Conservation (phyloP, 2,888 invertebrate genomes). For the Sarcophaga variegata region DNA sequence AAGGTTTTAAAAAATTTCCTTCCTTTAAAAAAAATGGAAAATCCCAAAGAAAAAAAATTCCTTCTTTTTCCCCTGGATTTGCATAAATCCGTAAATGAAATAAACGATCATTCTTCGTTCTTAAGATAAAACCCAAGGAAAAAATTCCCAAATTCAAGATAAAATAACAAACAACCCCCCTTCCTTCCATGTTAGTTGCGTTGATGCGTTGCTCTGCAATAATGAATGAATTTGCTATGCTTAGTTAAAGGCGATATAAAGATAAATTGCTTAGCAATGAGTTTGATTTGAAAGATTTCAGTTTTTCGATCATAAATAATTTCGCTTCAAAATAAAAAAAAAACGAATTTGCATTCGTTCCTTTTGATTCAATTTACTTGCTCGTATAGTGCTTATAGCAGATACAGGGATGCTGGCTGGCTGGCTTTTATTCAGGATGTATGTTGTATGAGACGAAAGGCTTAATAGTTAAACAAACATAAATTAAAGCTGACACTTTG, state of each 20-base stretch:
- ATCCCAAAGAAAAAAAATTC: slow-evolving; percentile 21
- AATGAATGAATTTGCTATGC: slow-evolving; percentile 55
- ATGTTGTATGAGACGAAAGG: slow-evolving; percentile 74
- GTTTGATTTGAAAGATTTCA: slow-evolving; percentile 40
- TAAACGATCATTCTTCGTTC: background rate
- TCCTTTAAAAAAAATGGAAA: slow-evolving; percentile 20
- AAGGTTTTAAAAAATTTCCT: slow-evolving; percentile 44
- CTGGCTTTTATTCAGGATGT: background rate
- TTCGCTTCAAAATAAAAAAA: slow-evolving; percentile 33
- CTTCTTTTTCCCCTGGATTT: slow-evolving; percentile 38
- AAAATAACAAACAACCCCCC: background rate
- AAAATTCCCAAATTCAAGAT: background rate
- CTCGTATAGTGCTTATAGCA: background rate
- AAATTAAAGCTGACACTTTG: slow-evolving; percentile 82
- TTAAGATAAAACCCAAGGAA: too few species aligned
- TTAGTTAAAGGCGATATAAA: slow-evolving; percentile 64
- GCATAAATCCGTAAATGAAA: slow-evolving; percentile 54
- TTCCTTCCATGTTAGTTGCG: background rate
- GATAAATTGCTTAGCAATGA: slow-evolving; percentile 57
- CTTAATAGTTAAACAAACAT: slow-evolving; percentile 81
- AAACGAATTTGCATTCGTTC: slow-evolving; percentile 68
- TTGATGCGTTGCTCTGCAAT: background rate
- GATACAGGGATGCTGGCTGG: background rate
- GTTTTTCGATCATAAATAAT: slow-evolving; percentile 64
- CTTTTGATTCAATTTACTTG: slow-evolving; percentile 17